Evolutionary conservation across 53 echinoderm and acorn worm species (phyloP).

Genomic region (Echinarachnius parma): DNA sequence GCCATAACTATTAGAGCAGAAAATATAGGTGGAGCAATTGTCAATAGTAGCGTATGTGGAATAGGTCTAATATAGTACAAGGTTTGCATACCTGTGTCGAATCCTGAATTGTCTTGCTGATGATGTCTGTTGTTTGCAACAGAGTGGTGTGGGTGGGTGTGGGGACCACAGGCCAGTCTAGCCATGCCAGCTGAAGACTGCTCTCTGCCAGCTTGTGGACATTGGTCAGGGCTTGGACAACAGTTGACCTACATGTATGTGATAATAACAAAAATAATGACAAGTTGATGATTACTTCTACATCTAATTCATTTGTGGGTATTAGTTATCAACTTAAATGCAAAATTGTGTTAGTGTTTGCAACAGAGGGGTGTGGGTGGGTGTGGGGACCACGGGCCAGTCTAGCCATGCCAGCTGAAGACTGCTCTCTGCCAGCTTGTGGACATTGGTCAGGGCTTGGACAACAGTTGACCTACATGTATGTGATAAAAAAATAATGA

Average conservation of each 20-base stretch:
- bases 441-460: conserved; percentile 47
- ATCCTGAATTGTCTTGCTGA: conserved; percentile 70
- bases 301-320: too few species aligned
- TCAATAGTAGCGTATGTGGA: too few species aligned
- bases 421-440: conserved; percentile 59
- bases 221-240: conserved; percentile 45
- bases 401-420: conserved; percentile 71
- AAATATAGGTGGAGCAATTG: too few species aligned
- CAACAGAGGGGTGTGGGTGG: conserved; percentile 65
- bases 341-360: too few species aligned
- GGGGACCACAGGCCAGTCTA: conserved; percentile 73
- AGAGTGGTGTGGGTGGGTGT: conserved; percentile 67
- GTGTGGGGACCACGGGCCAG: conserved; percentile 67
- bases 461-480: conserved; percentile 53
- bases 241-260: conserved; percentile 36
- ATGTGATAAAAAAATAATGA: too few species aligned
- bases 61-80: too few species aligned
- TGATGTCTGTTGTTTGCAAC: conserved; percentile 56
- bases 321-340: too few species aligned
- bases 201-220: conserved; percentile 60
- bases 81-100: conserved; percentile 56
- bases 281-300: too few species aligned
- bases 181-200: conserved; percentile 65
- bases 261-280: too few species aligned
- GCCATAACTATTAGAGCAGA: too few species aligned